Evolutionary conservation across 1,140 invertebrate species (phyloP).

Genomic region (Drosophila parvula): DNA sequence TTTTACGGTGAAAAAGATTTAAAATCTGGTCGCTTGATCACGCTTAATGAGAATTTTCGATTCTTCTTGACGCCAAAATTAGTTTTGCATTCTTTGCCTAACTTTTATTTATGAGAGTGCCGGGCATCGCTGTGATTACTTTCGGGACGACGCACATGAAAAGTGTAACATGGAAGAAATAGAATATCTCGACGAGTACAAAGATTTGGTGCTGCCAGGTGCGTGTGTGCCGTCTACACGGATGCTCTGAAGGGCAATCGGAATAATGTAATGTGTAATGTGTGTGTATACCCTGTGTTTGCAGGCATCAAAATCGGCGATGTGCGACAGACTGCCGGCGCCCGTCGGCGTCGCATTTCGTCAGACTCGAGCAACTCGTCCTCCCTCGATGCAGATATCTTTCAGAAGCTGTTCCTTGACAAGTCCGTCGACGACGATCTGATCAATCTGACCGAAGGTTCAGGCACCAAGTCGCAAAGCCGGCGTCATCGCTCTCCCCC

Average conservation of each 20-base stretch:
- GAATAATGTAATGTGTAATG: not conserved
- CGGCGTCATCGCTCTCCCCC: constrained; percentile 21
- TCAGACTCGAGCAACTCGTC: constrained; percentile 66
- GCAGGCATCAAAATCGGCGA: constrained; percentile 55
- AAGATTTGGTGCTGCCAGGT: constrained; percentile 73
- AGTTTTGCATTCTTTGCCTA: not conserved
- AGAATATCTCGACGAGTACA: constrained; percentile 73
- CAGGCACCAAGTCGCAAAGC: constrained; percentile 19
- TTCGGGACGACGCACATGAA: constrained; percentile 16
- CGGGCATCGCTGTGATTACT: not conserved
- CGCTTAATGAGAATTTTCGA: constrained; percentile 1
- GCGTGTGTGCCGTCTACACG: not conserved
- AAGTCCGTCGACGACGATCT: constrained; percentile 63
- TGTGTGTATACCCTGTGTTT: not conserved
- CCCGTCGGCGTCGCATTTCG: constrained; percentile 48
- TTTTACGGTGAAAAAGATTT: constrained; percentile 6
- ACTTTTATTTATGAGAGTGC: not conserved
- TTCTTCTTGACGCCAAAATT: too few relatives aligned
- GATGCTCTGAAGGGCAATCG: not conserved
- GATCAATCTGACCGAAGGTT: constrained; percentile 35
- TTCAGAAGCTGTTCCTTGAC: constrained; percentile 66
- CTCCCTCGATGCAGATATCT: constrained; percentile 70
- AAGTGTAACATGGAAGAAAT: constrained; percentile 67
- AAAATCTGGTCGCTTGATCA: not conserved
- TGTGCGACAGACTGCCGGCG: constrained; percentile 17